Evolutionary conservation across 2,113 vertebrate genomes (phyloP).

Genomic region (Alaudala cheleensis): DNA sequence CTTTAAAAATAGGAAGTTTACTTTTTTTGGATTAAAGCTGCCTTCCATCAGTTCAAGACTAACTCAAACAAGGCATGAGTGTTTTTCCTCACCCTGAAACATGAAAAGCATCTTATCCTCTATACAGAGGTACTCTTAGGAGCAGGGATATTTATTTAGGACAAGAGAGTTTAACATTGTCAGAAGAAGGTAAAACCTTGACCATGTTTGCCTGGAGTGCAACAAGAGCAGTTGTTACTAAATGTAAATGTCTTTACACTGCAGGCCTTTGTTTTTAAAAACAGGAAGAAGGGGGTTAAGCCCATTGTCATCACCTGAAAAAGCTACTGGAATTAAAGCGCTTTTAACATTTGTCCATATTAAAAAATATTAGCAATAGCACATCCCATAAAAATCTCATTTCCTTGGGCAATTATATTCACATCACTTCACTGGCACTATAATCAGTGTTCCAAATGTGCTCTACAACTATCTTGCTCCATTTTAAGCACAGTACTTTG

Average conservation of each 20-base stretch:
- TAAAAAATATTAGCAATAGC: neutral
- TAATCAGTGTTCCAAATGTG: neutral
- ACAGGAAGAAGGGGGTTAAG: neutral
- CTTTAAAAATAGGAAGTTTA: neutral
- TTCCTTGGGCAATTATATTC: neutral
- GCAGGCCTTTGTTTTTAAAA: neutral
- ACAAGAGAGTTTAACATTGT: neutral
- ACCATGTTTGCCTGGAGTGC: neutral
- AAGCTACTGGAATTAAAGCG: neutral
- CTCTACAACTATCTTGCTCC: neutral
- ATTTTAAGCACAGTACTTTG: neutral
- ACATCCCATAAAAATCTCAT: neutral
- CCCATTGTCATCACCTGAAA: neutral
- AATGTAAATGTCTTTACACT: neutral
- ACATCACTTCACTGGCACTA: neutral
- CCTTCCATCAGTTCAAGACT: neutral
- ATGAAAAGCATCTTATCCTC: neutral
- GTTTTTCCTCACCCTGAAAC: neutral
- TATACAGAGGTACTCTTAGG: neutral
- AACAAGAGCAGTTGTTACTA: neutral
- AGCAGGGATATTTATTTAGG: neutral
- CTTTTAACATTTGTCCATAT: neutral
- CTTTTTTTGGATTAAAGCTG: slow-evolving; percentile 1
- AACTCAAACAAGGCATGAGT: neutral
- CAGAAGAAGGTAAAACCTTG: neutral